Conservation (phyloP, 2,888 invertebrate genomes). For the Cistogaster globosa region DNA sequence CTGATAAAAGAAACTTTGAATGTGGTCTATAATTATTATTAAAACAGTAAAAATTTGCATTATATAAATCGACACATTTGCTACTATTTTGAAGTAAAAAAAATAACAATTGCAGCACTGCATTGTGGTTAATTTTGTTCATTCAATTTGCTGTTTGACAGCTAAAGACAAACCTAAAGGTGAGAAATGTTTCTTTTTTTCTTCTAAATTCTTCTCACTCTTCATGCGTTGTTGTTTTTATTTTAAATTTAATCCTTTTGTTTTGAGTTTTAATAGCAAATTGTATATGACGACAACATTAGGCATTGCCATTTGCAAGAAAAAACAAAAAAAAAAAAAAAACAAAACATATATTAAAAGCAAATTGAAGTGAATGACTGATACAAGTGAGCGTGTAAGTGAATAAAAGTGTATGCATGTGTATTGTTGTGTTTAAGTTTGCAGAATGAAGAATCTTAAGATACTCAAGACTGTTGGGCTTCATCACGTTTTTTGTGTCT, state of each 20-base stretch:
- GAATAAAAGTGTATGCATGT: not conserved
- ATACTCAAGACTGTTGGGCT: constrained; percentile 40
- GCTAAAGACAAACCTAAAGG: constrained; percentile 36
- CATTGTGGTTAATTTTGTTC: constrained; percentile 58
- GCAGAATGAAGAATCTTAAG: constrained; percentile 36
- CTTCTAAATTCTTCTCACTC: not conserved
- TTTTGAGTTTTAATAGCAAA: constrained; percentile 24
- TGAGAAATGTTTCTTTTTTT: constrained; percentile 32
- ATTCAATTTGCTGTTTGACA: constrained; percentile 60
- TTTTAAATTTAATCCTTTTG: constrained; percentile 52
- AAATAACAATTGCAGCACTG: constrained; percentile 41
- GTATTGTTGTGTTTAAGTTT: constrained; percentile 1
- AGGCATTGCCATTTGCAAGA: constrained; percentile 19
- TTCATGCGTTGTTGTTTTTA: not conserved
- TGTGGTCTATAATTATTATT: not conserved
- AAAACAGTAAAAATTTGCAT: constrained; percentile 2
- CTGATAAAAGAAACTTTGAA: no score
- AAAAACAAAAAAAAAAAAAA: no score
- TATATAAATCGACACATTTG: not conserved
- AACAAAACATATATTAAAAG: constrained; percentile 42
- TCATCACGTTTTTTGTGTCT: constrained; percentile 65
- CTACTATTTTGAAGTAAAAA: constrained; percentile 19
- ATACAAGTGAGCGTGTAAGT: constrained; percentile 27
- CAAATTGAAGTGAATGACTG: constrained; percentile 43
- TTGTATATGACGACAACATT: constrained; percentile 14